Conservation (phyloP, 1,140 invertebrate species). For the Penaeus japonicus region DNA sequence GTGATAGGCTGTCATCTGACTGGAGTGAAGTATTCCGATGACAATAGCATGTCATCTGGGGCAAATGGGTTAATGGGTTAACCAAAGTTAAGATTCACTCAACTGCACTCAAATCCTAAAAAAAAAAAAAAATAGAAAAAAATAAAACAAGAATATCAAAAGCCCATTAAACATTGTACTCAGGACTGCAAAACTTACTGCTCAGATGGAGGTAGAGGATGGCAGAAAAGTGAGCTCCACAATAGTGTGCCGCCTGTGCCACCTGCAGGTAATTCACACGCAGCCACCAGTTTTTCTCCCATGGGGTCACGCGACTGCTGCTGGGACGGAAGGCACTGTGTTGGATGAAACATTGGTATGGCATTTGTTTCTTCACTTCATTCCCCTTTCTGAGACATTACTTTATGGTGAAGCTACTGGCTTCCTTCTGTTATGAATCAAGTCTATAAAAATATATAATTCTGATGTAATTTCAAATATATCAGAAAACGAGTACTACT, state of each 20-base stretch:
- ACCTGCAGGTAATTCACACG: slow-evolving; percentile 35
- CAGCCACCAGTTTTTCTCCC: slow-evolving; percentile 43
- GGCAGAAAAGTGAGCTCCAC: slow-evolving; percentile 45
- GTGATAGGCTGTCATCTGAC: too few species aligned
- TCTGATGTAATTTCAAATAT: not conserved
- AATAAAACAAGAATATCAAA: not conserved
- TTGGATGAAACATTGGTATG: too few species aligned
- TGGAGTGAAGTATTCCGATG: too few species aligned
- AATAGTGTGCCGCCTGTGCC: slow-evolving; percentile 30
- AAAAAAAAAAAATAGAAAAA: not conserved
- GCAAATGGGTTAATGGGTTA: too few species aligned
- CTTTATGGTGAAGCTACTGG: too few species aligned
- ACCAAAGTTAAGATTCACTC: too few species aligned
- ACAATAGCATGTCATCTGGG: too few species aligned
- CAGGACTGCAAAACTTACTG: not conserved
- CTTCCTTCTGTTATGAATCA: too few species aligned
- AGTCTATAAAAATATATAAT: not conserved
- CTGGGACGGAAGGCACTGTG: not conserved
- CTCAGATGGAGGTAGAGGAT: slow-evolving; percentile 30
- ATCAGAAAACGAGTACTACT: not conserved
- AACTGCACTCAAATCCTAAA: too few species aligned
- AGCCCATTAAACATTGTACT: not conserved
- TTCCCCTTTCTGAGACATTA: too few species aligned
- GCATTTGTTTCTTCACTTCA: too few species aligned
- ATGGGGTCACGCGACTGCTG: slow-evolving; percentile 11